Evolutionary conservation across 2,888 invertebrate genomes (phyloP).

Genomic region (Melanotus villosus): DNA sequence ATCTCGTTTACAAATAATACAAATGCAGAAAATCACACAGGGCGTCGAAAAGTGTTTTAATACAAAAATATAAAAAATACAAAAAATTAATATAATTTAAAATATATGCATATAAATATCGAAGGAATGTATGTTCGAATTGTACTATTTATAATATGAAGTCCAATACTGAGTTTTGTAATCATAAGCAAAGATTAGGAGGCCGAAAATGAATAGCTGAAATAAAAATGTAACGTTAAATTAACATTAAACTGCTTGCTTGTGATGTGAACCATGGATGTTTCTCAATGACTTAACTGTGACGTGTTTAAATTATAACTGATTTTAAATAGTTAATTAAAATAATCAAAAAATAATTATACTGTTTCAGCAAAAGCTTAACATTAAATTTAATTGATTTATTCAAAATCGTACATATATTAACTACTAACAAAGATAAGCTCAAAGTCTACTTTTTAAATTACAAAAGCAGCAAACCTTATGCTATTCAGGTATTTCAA

Average conservation of each 20-base stretch:
- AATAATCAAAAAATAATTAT: not conserved
- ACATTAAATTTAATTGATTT: slow-evolving; percentile 7
- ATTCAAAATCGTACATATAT: slow-evolving; percentile 24
- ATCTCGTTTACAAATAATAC: not conserved
- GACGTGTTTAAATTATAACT: slow-evolving; percentile 9
- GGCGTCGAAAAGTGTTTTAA: too few species aligned
- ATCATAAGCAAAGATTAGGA: slow-evolving; percentile 60
- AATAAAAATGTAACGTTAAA: slow-evolving; percentile 60
- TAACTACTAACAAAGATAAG: slow-evolving; percentile 31
- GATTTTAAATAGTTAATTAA: not conserved
- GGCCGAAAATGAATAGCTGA: slow-evolving; percentile 64
- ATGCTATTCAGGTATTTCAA: slow-evolving; percentile 12
- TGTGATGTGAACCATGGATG: slow-evolving; percentile 29
- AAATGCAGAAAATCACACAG: not conserved
- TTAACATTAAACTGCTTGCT: slow-evolving; percentile 37
- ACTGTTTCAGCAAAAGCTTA: slow-evolving; percentile 9
- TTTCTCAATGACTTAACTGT: slow-evolving; percentile 9
- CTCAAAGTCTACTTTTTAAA: slow-evolving; percentile 13
- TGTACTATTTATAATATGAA: too few species aligned
- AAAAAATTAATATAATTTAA: too few species aligned
- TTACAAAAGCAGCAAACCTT: slow-evolving; percentile 41
- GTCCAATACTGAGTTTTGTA: slow-evolving; percentile 19
- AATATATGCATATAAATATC: too few species aligned
- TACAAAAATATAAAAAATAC: not conserved
- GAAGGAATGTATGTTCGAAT: too few species aligned